A percentile compares a stretch with the other conserved stretches of the same genome.
Conservation (phyloP, 2,797 vertebrate species). For the Pantherophis vulpinus region DNA sequence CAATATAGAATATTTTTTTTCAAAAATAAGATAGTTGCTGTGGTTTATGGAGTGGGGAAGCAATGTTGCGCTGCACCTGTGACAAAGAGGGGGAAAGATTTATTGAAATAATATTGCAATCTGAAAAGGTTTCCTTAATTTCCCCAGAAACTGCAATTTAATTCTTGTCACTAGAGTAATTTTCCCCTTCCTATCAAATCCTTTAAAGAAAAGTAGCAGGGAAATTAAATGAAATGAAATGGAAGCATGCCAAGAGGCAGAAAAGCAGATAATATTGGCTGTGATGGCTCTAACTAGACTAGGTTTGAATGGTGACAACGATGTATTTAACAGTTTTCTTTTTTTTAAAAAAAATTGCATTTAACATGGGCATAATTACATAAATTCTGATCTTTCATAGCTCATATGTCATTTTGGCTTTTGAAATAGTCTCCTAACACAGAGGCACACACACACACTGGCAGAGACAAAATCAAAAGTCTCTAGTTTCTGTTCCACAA, state of each 20-base stretch:
- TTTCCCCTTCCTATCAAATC: constrained; percentile 36
- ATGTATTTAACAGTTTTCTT: not conserved
- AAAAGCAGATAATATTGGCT: constrained; percentile 36
- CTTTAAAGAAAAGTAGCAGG: constrained; percentile 42
- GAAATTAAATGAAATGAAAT: constrained; percentile 34
- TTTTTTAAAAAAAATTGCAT: not conserved
- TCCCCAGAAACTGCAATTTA: constrained; percentile 44
- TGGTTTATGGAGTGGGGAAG: constrained; percentile 10
- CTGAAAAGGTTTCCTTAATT: constrained; percentile 46
- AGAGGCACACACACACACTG: not conserved
- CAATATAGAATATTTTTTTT: too few species aligned
- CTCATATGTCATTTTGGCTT: not conserved
- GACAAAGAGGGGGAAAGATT: constrained; percentile 39
- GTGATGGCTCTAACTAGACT: constrained; percentile 22
- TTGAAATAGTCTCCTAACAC: constrained; percentile 2
- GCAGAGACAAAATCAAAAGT: not conserved
- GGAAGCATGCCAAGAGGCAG: constrained; percentile 20
- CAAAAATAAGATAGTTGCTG: not conserved
- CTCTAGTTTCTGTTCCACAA: not conserved
- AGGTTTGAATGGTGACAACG: not conserved
- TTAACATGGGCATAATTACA: constrained; percentile 11
- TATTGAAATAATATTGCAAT: constrained; percentile 47
- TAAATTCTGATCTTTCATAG: not conserved
- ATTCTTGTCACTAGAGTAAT: constrained; percentile 43
- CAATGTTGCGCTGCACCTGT: constrained; percentile 27